phyloP scores from a whole-genome alignment of 2,797 vertebrate genomes.

The Atherinosoma microstoma region DNA sequence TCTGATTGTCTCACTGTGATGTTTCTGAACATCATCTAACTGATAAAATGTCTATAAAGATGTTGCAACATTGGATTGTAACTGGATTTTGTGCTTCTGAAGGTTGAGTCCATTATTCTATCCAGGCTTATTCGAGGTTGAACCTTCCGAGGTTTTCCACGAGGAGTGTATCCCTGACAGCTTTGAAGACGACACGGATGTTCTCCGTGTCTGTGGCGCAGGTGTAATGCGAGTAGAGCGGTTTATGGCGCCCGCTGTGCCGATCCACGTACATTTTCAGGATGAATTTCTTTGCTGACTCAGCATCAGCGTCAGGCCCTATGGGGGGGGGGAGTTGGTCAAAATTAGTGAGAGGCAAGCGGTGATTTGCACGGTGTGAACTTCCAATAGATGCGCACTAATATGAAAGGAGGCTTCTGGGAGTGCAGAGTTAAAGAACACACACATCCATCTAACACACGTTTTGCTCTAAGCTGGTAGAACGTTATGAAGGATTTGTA shows the following conservation, averaged over 20 bases:
- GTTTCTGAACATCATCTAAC: conserved; percentile 9
- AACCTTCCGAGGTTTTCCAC: conserved; percentile 81
- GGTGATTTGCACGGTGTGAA: too few relatives aligned
- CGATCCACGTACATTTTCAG: conserved; percentile 83
- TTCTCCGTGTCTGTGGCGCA: conserved; percentile 92
- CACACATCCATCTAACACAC: background rate
- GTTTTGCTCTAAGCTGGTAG: background rate
- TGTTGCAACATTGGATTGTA: conserved; percentile 11
- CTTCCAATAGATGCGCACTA: too few relatives aligned
- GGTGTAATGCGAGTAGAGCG: conserved; percentile 88
- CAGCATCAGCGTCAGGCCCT: conserved; percentile 84
- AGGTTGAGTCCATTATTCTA: background rate
- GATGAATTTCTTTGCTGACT: conserved; percentile 86
- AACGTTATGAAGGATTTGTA: background rate
- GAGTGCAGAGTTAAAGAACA: background rate
- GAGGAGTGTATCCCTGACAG: conserved; percentile 88
- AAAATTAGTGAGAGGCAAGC: background rate
- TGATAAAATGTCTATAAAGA: conserved; percentile 33
- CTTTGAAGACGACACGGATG: conserved; percentile 86
- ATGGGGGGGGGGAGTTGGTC: background rate
- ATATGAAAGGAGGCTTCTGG: background rate
- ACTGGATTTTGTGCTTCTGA: background rate
- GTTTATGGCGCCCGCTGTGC: conserved; percentile 81
- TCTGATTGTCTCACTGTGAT: conserved; percentile 3
- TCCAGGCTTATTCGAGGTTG: conserved; percentile 73